These are phyloP conservation scores for Aphelenchoides besseyi DNA, from an alignment of 1,140 invertebrate species.

Conservation along the genomic window DNA sequence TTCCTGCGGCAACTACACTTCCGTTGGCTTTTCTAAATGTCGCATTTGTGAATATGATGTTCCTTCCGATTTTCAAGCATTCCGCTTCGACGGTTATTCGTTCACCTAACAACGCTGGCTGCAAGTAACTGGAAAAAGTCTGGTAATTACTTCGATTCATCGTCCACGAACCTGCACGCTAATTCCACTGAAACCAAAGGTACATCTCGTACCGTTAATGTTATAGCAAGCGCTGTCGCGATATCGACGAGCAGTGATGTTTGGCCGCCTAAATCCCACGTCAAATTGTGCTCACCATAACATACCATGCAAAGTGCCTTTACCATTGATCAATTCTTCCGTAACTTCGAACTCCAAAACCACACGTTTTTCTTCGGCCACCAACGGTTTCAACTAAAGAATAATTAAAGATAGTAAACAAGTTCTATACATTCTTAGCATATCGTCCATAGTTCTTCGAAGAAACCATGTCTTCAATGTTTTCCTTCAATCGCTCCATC, in stretches of 20 bases:
- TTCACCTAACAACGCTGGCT: slow-evolving; percentile 39
- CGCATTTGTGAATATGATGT: slow-evolving; percentile 42
- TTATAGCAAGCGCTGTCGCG: slow-evolving; percentile 74
- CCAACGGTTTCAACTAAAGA: slow-evolving; percentile 22
- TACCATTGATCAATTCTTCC: slow-evolving; percentile 74
- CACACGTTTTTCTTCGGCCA: slow-evolving; percentile 12
- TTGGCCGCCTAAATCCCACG: slow-evolving; percentile 72
- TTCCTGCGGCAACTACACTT: slow-evolving; percentile 41
- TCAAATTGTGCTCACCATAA: no score
- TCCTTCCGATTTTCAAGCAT: slow-evolving; percentile 40
- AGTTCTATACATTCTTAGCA: neutral
- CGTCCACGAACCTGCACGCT: slow-evolving; percentile 7
- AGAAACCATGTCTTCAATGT: slow-evolving; percentile 1
- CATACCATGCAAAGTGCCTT: slow-evolving; percentile 72
- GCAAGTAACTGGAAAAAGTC: slow-evolving; percentile 33
- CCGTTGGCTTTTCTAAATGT: slow-evolving; percentile 34
- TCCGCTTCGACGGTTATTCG: slow-evolving; percentile 35
- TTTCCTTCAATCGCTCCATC: neutral
- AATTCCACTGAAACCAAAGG: slow-evolving; percentile 73
- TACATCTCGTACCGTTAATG: slow-evolving; percentile 68
- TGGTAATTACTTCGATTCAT: neutral
- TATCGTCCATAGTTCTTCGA: slow-evolving; percentile 2
- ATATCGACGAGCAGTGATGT: slow-evolving; percentile 77
- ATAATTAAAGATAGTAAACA: neutral
- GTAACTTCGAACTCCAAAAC: slow-evolving; percentile 72